These are phyloP conservation scores for Phenganax subtilis DNA, from an alignment of 92 coral and sea anemone species.

Conservation along the genomic window DNA sequence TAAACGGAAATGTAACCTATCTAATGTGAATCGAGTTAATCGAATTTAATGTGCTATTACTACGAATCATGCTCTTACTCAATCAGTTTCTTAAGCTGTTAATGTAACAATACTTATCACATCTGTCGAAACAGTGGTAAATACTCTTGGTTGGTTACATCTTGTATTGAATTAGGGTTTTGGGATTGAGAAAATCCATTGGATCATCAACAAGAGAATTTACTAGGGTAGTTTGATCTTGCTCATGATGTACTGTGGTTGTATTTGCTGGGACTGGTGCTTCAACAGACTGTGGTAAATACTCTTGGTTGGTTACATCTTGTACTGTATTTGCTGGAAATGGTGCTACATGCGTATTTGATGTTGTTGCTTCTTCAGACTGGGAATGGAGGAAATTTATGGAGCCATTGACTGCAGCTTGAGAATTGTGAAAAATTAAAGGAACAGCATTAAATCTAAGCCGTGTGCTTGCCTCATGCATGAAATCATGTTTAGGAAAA, in stretches of 20 bases:
- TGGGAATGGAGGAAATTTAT: not conserved
- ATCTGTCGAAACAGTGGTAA: too few species aligned
- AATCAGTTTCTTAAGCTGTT: too few species aligned
- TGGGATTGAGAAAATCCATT: too few species aligned
- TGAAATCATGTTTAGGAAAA: too few species aligned
- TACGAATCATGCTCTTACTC: too few species aligned
- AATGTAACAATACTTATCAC: too few species aligned
- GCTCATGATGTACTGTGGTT: not conserved
- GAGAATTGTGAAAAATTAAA: not conserved
- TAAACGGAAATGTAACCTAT: too few species aligned
- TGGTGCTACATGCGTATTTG: not conserved
- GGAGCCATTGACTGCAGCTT: not conserved
- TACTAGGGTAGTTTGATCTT: not conserved
- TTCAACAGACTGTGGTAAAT: not conserved
- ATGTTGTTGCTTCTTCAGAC: not conserved
- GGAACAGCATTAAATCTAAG: not conserved
- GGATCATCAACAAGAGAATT: not conserved
- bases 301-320: not conserved
- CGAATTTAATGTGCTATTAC: too few species aligned
- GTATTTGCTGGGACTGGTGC: not conserved
- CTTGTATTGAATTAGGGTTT: not conserved
- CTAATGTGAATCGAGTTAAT: too few species aligned
- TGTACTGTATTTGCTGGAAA: not conserved
- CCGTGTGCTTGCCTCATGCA: too few species aligned
- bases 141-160: not conserved